Evolutionary conservation across 2,888 invertebrate species (phyloP), one percentile per base, ranked within the genome.

Genomic region (Herminia tarsipennalis): DNA sequence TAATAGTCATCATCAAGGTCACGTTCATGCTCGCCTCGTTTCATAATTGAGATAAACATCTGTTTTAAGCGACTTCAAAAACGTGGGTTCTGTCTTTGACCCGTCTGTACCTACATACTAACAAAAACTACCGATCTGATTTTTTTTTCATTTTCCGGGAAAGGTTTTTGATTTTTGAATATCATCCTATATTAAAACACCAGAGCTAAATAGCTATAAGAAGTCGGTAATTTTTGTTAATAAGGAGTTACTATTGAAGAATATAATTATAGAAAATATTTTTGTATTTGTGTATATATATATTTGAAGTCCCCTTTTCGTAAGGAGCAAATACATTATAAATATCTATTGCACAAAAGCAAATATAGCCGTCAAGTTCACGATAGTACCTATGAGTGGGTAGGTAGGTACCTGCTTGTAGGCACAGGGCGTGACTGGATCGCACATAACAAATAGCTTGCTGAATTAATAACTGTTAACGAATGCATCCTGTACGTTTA

Each of bases 401-500:
- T 16, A 16, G 10, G 6, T 10, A 10, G 2, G 14, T 20, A 10
- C 6, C 17, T 17, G 9, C n/a, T 4, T 5, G 20, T 18, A 46
- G 3, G 38, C 39, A 52, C 34, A 54, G 57, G 62, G 63, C 71
- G 69, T 71, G 69, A 71, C 65, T 64, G 3, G 43, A 40, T 13
- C 34, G 25, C 39, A 50, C 41, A 39, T 48, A 50, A 60, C 32
- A 39, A 57, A 35, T 37, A 36, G 51, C 44, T 36, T 44, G 39
- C 50, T 71, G 61, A 66, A 62, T 70, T 51, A 68, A 59, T 62
- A 56, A 56, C 39, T 41, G 51, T 52, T 62, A 47, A 60, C 55
- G 25, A 68, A 68, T 68, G 73, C 64, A 74, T 70, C 65, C 70
- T 73, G 70, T 67, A 71, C 55, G 45, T 57, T 67, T 59, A 61